A percentile compares a stretch with the other conserved stretches of the same genome.
Conservation (phyloP, 2,888 invertebrate genomes). For the Ophion ellenae region DNA sequence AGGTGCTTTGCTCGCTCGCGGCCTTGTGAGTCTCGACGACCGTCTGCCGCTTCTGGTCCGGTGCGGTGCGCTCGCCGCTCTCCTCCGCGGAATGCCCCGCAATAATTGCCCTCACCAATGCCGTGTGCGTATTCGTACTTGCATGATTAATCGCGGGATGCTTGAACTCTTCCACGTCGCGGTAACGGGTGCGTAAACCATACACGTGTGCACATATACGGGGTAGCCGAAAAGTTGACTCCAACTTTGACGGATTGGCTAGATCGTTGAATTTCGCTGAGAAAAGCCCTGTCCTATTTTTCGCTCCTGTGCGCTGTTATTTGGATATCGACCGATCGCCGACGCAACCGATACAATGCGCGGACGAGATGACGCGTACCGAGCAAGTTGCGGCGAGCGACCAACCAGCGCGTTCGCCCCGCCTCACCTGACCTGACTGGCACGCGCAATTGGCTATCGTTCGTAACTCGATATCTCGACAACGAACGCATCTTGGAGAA, state of each 20-base stretch:
- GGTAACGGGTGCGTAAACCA: conserved; percentile 24
- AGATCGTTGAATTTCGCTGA: neutral
- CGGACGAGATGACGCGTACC: too few relatives aligned
- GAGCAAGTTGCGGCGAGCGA: too few relatives aligned
- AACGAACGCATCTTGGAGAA: too few relatives aligned
- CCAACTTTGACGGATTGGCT: neutral
- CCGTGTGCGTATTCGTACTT: conserved; percentile 49
- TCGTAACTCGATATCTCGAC: too few relatives aligned
- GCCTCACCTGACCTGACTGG: too few relatives aligned
- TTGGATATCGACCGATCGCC: too few relatives aligned
- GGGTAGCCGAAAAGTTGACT: neutral
- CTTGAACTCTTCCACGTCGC: conserved; percentile 62
- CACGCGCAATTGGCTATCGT: too few relatives aligned
- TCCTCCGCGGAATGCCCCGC: conserved; percentile 61
- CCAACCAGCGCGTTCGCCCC: too few relatives aligned
- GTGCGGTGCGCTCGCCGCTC: conserved; percentile 54
- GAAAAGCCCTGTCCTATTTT: too few relatives aligned
- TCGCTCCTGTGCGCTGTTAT: too few relatives aligned
- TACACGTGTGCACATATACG: conserved; percentile 15
- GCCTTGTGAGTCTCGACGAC: conserved; percentile 67
- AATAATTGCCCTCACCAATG: conserved; percentile 69
- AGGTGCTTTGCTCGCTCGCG: conserved; percentile 42
- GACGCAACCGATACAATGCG: too few relatives aligned
- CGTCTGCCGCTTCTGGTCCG: conserved; percentile 67
- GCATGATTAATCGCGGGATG: conserved; percentile 68